phyloP scores from a whole-genome alignment of 2,888 invertebrate species.

The Mimas tiliae region DNA sequence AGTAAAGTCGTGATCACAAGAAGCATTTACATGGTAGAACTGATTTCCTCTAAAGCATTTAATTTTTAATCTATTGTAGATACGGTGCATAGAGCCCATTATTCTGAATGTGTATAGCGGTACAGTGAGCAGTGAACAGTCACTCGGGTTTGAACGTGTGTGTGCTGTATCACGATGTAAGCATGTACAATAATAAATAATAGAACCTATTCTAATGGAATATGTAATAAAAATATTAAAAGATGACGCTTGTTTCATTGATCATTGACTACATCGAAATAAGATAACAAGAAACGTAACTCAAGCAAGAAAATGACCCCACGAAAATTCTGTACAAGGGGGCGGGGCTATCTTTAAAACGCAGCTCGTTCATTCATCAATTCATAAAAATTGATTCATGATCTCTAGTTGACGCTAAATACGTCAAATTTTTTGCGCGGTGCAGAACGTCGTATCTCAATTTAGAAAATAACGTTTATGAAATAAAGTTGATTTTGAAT shows the following conservation, averaged over 20 bases:
- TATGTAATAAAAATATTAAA: slow-evolving; percentile 82
- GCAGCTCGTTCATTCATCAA: too few species aligned
- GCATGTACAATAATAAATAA: slow-evolving; percentile 77
- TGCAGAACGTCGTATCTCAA: too few species aligned
- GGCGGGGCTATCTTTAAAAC: too few species aligned
- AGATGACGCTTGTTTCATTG: slow-evolving; percentile 31
- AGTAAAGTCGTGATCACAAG: slow-evolving; percentile 58
- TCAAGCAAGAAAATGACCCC: too few species aligned
- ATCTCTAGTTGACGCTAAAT: too few species aligned
- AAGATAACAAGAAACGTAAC: too few species aligned
- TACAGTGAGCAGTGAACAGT: slow-evolving; percentile 4
- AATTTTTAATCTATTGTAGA: slow-evolving; percentile 58
- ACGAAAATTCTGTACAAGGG: too few species aligned
- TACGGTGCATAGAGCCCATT: slow-evolving; percentile 69
- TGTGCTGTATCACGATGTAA: slow-evolving; percentile 62
- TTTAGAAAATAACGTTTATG: too few species aligned
- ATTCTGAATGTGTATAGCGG: slow-evolving; percentile 49
- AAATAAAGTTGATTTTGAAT: too few species aligned
- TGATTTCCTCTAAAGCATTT: slow-evolving; percentile 67
- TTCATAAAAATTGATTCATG: too few species aligned
- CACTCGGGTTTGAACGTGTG: slow-evolving; percentile 39
- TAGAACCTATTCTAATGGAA: slow-evolving; percentile 84
- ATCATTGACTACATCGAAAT: too few species aligned
- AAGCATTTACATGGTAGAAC: slow-evolving; percentile 70
- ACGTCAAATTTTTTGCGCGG: too few species aligned